These are phyloP conservation scores for Cuniculus paca DNA, from an alignment of 2,797 vertebrate species.

Conservation along the genomic window DNA sequence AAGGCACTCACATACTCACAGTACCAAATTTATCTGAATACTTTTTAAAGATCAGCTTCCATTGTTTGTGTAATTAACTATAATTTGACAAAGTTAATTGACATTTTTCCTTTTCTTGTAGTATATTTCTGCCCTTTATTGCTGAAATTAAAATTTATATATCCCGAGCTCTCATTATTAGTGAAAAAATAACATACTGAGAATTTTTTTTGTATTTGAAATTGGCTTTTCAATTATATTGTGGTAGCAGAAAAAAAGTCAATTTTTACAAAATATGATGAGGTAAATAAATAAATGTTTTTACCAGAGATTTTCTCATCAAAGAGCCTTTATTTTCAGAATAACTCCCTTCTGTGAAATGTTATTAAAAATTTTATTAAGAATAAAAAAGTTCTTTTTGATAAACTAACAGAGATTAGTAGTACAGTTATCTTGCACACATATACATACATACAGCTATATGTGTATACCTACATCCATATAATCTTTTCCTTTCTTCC, in stretches of 20 bases:
- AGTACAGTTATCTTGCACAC: no score
- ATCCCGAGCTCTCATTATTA: constrained; percentile 1
- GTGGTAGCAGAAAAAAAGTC: not conserved
- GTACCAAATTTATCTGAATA: not conserved
- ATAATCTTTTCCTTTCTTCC: no score
- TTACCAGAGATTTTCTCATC: not conserved
- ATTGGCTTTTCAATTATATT: not conserved
- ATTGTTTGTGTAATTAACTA: not conserved
- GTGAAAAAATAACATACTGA: not conserved
- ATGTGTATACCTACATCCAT: no score
- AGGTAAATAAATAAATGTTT: not conserved
- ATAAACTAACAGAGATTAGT: no score
- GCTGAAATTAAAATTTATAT: not conserved
- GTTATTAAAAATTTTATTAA: not conserved
- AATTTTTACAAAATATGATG: not conserved
- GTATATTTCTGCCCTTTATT: not conserved
- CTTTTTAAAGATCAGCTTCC: not conserved
- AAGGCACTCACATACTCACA: not conserved
- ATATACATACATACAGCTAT: no score
- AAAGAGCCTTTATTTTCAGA: not conserved
- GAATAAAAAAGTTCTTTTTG: not conserved
- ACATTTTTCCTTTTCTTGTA: not conserved
- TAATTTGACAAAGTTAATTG: not conserved
- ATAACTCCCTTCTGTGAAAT: not conserved
- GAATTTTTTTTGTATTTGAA: not conserved